Conservation (phyloP, 2,888 invertebrate genomes). For the Formica aserva region DNA sequence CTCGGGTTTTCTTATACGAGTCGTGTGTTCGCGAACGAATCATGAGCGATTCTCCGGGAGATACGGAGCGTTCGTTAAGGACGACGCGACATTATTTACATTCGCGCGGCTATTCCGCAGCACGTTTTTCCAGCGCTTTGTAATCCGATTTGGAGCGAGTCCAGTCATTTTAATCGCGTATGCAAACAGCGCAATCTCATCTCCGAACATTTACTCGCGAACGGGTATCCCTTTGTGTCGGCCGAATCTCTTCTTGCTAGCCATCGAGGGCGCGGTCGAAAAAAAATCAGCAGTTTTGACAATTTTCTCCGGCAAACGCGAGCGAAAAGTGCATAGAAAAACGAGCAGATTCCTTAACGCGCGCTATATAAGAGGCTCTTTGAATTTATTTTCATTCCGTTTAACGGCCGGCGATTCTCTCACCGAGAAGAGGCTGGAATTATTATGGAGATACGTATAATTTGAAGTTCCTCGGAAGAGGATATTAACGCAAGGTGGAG, state of each 20-base stretch:
- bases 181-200: slow-evolving; percentile 29
- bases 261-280: background rate
- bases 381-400: slow-evolving; percentile 39
- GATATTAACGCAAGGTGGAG: background rate
- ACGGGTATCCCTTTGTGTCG: background rate
- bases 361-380: background rate
- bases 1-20: slow-evolving; percentile 11
- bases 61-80: slow-evolving; percentile 32
- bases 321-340: background rate
- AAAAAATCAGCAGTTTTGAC: slow-evolving; percentile 30
- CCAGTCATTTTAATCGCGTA: slow-evolving; percentile 28
- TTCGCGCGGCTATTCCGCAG: background rate
- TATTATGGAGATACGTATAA: slow-evolving; percentile 16
- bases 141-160: slow-evolving; percentile 31
- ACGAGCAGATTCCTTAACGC: background rate
- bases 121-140: slow-evolving; percentile 17
- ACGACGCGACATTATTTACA: slow-evolving; percentile 39
- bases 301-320: background rate
- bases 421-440: background rate
- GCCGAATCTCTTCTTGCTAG: background rate
- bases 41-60: background rate
- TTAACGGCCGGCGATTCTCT: slow-evolving; percentile 20
- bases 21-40: background rate
- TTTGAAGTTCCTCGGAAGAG: slow-evolving; percentile 16
- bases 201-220: background rate